phyloP scores from a whole-genome alignment of 1,140 invertebrate species.

The Drosophila truncata region DNA sequence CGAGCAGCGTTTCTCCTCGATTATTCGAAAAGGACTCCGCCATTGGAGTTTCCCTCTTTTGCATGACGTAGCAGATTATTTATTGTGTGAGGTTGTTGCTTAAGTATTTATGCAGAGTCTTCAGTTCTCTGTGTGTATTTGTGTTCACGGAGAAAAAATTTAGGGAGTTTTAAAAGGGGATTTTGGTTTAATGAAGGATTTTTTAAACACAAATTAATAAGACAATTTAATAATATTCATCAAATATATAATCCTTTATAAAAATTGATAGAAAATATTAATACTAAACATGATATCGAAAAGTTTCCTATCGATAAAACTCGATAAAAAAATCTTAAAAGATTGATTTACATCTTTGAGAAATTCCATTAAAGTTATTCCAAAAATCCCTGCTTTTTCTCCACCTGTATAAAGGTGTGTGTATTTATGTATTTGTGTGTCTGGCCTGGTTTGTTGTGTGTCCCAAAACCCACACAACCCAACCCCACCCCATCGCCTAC shows the following conservation, averaged over 20 bases:
- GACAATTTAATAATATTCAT: too few relatives aligned
- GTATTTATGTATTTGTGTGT: conserved; percentile 42
- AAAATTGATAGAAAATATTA: too few relatives aligned
- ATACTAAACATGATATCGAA: too few relatives aligned
- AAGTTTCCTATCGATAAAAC: too few relatives aligned
- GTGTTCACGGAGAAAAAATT: conserved; percentile 6
- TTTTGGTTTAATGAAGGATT: too few relatives aligned
- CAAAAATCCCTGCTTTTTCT: background rate
- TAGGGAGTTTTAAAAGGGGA: too few relatives aligned
- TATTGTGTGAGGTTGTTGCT: conserved; percentile 78
- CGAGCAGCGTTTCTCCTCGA: background rate
- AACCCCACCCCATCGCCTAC: background rate
- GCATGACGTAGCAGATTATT: conserved; percentile 80
- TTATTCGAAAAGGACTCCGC: conserved; percentile 30
- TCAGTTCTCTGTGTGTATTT: conserved; percentile 16
- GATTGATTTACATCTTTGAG: too few relatives aligned
- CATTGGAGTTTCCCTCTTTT: conserved; percentile 40
- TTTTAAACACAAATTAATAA: too few relatives aligned
- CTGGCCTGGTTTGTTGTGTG: conserved; percentile 66
- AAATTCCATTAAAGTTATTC: background rate
- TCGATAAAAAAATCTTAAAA: too few relatives aligned
- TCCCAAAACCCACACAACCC: conserved; percentile 13
- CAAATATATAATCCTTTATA: too few relatives aligned
- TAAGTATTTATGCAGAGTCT: conserved; percentile 55
- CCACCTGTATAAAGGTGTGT: conserved; percentile 22